Evolutionary conservation across 37 sponge, comb jelly and placozoan genomes (phyloP).

Genomic region (Halichondria panicea): DNA sequence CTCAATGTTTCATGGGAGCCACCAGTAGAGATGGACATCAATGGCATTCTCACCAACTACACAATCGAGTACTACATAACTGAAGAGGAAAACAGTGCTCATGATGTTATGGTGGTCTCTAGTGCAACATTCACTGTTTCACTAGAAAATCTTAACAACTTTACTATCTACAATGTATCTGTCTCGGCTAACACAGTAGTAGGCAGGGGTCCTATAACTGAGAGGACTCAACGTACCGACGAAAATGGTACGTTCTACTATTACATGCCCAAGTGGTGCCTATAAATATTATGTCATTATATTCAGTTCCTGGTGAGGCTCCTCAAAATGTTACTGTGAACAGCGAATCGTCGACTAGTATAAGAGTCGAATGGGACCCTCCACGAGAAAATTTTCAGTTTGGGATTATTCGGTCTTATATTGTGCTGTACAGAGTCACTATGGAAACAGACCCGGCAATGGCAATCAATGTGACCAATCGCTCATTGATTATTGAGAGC

Average conservation of each 20-base stretch:
- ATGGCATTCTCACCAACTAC: conserved; percentile 19
- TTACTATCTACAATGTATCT: conserved; percentile 19
- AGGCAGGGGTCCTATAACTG: conserved; percentile 22
- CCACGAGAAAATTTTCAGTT: not conserved
- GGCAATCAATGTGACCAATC: not conserved
- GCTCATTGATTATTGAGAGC: not conserved
- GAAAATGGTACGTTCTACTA: conserved; percentile 9
- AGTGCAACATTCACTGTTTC: conserved; percentile 4
- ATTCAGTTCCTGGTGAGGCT: conserved; percentile 27
- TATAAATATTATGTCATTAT: not conserved
- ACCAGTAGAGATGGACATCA: conserved; percentile 20
- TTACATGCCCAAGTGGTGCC: not conserved
- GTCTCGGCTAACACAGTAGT: conserved; percentile 28
- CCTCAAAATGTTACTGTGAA: conserved; percentile 4
- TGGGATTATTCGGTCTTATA: not conserved
- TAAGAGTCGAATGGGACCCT: conserved; percentile 7
- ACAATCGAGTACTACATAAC: conserved; percentile 6
- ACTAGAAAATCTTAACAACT: conserved; percentile 8
- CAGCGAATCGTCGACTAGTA: conserved; percentile 5
- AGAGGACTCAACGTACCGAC: conserved; percentile 1
- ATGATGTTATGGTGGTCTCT: not conserved
- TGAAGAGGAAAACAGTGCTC: no score
- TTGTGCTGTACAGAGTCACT: not conserved
- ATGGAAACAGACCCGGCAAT: not conserved
- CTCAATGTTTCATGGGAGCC: conserved; percentile 25